Percentiles rank a stretch among this genome's conserved stretches.
These are phyloP conservation scores for Bombus polaris DNA, from an alignment of 1,140 invertebrate species.

Conservation along the genomic window DNA sequence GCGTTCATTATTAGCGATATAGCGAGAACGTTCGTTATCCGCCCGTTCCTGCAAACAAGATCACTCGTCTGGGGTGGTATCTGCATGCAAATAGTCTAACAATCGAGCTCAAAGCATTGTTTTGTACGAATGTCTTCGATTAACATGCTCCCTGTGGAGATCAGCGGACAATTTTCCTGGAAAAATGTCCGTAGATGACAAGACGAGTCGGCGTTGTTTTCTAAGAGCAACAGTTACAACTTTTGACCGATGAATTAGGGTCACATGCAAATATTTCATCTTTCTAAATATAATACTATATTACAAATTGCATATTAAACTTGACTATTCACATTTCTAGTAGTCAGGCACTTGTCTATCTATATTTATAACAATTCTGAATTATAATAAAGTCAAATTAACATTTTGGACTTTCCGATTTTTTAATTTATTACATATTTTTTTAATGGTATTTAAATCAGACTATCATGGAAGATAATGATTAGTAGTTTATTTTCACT, in stretches of 20 bases:
- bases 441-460: no score
- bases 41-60: not conserved
- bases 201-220: not conserved
- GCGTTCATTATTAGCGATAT: conserved; percentile 29
- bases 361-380: no score
- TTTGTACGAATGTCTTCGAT: not conserved
- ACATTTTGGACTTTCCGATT: no score
- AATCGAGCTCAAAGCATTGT: not conserved
- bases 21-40: conserved; percentile 12
- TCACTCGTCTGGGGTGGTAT: conserved; percentile 8
- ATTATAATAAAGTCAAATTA: no score
- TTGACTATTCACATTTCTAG: no score
- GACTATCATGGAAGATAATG: no score
- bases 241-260: not conserved
- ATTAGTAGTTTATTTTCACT: not conserved
- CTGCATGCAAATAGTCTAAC: not conserved
- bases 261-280: not conserved
- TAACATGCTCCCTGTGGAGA: not conserved
- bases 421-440: no score
- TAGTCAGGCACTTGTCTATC: no score
- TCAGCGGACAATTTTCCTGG: not conserved
- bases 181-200: not conserved
- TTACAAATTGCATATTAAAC: not conserved
- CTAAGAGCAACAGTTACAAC: not conserved
- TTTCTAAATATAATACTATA: not conserved